Evolutionary conservation across 2,113 vertebrate species (phyloP).

Genomic region (Engraulis encrasicolus): DNA sequence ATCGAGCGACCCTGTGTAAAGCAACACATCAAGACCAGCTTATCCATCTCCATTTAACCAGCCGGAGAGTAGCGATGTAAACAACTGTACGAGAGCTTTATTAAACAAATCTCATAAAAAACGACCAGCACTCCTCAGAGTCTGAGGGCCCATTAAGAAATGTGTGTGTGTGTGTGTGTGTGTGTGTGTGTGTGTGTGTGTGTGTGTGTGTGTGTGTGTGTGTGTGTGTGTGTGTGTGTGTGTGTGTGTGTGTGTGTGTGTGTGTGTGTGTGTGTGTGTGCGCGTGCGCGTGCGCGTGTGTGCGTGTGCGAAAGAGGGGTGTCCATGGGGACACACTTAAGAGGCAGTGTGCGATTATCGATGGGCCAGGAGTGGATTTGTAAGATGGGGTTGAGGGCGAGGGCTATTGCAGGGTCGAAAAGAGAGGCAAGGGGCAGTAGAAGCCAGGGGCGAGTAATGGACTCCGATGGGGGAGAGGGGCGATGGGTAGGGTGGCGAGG

Average conservation of each 20-base stretch:
- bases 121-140: constrained; percentile 22
- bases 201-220: too few species aligned
- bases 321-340: constrained; percentile 50
- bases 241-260: too few species aligned
- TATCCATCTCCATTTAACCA: constrained; percentile 7
- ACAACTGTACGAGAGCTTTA: not conserved
- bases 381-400: too few species aligned
- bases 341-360: too few species aligned
- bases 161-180: not conserved
- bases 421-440: too few species aligned
- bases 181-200: too few species aligned
- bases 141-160: constrained; percentile 62
- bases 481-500: constrained; percentile 28
- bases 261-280: too few species aligned
- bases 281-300: too few species aligned
- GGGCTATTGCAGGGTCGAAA: too few species aligned
- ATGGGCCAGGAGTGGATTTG: too few species aligned
- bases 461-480: not conserved
- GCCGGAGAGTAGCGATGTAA: not conserved
- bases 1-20: not conserved
- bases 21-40: not conserved
- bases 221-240: too few species aligned
- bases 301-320: not conserved
- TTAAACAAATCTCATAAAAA: constrained; percentile 16
- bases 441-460: too few species aligned